Evolutionary conservation across 1,140 invertebrate genomes (phyloP), one percentile per base, ranked within the genome.

Genomic region (Drosophila punjabiensis): DNA sequence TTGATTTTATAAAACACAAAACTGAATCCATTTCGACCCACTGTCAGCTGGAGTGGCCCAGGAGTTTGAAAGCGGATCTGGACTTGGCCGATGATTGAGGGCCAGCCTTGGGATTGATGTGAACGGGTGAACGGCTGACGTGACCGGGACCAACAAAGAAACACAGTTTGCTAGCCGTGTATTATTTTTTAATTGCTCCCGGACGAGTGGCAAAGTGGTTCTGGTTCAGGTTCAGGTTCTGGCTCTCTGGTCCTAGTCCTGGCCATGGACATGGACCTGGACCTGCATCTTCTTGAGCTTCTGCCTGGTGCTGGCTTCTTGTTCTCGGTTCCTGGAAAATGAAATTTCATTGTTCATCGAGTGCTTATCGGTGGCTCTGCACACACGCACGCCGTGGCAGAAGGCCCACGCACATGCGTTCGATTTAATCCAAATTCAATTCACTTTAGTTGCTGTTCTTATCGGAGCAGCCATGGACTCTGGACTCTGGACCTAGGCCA

Each of bases 401-500:
- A n/a, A 18, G 10, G 4, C 32, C 63, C 32, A 28, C 28, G 70
- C 70, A 74, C 70, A 74, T 74, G 70, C 45, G 70, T 74, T 71
- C 55, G 68, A 43, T 74, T 73, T 75, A 75, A 75, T 74, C 71
- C 69, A 73, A 75, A 75, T 62, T 75, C 56, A 74, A 75, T 75
- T 75, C 69, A 74, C 47, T 74, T 75, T 75, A 28, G 24, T 41
- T 39, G n/a, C 4, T 14, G 30, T 8, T 43, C 56, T 62, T 75
- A 74, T 62, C 37, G 20, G 6, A 28, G 18, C 6, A 39, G 18
- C 37, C 24, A n/a, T 9, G 32, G 48, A 30, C 32, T 14, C 24
- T 9, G 32, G 48, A 30, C 32, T 14, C 24, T 11, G 65, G 9
- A 14, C 43, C 35, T 18, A 11, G n/a, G 13, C 62, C 43, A 11